These are phyloP conservation scores for Ganaspis sp. DNA, from an alignment of 1,140 invertebrate species.

Conservation along the genomic window DNA sequence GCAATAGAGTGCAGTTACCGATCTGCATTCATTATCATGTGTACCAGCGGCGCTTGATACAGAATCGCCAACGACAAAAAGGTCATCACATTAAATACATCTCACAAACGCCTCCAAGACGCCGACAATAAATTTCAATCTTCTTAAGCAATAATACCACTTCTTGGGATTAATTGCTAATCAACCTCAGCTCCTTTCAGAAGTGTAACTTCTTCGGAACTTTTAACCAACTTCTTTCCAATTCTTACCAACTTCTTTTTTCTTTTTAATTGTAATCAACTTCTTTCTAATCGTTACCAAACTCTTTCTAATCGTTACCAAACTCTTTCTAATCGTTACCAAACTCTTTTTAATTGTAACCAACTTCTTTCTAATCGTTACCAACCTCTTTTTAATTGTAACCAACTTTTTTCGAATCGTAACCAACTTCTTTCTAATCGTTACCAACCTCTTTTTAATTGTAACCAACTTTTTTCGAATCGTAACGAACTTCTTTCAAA, in stretches of 20 bases:
- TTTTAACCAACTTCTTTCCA: not conserved
- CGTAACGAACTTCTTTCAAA: not conserved
- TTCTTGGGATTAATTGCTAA: constrained; percentile 8
- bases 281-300: no score
- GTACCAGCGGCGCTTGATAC: constrained; percentile 2
- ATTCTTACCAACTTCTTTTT: no score
- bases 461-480: no score
- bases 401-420: not conserved
- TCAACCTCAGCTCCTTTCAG: not conserved
- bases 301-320: no score
- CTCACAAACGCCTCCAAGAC: constrained; percentile 6
- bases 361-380: no score
- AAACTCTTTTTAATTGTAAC: not conserved
- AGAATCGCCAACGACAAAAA: constrained; percentile 13
- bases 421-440: not conserved
- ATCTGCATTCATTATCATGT: constrained; percentile 27
- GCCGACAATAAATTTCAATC: constrained; percentile 28
- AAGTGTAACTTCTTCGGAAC: no score
- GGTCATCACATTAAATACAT: constrained; percentile 14
- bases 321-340: not conserved
- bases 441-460: not conserved
- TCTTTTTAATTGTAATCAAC: not conserved
- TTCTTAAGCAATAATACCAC: constrained; percentile 1
- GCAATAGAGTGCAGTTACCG: constrained; percentile 3
- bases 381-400: no score